These are phyloP conservation scores for Phalacrocorax pelagicus DNA, from an alignment of 2,113 vertebrate genomes.

Conservation along the genomic window DNA sequence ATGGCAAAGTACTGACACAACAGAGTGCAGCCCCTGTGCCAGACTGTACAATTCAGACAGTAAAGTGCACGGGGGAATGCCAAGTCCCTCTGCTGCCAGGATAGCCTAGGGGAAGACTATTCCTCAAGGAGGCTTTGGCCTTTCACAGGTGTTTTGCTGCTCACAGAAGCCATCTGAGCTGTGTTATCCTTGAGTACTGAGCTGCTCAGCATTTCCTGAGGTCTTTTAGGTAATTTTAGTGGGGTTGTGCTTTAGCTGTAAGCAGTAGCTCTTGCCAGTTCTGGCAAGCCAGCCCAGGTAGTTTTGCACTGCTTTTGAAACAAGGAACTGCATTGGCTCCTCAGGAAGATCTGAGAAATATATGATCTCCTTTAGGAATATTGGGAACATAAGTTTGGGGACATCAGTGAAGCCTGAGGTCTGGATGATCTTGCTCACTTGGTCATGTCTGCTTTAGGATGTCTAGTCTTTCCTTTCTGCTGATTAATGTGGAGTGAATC, in stretches of 20 bases:
- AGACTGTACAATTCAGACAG: background rate
- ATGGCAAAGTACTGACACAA: background rate
- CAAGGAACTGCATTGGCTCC: background rate
- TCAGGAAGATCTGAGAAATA: background rate
- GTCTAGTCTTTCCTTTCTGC: background rate
- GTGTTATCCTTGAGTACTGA: background rate
- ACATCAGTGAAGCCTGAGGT: accelerated
- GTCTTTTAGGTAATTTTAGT: background rate
- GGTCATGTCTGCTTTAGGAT: background rate
- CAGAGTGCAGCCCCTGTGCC: background rate
- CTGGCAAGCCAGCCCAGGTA: background rate
- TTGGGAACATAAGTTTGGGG: background rate
- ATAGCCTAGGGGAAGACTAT: background rate
- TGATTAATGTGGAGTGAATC: background rate
- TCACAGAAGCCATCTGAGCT: background rate
- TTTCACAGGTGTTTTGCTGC: background rate
- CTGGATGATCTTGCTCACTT: background rate
- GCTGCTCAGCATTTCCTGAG: background rate
- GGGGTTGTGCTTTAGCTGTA: background rate
- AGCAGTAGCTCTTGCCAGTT: background rate
- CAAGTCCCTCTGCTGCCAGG: background rate
- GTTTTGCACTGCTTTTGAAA: background rate
- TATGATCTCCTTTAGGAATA: background rate
- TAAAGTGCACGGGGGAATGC: background rate
- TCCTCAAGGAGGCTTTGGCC: background rate